Percentiles rank a stretch among this genome's conserved stretches.
Conservation (phyloP, 2,113 vertebrate genomes). For the Anthoscopus minutus region DNA sequence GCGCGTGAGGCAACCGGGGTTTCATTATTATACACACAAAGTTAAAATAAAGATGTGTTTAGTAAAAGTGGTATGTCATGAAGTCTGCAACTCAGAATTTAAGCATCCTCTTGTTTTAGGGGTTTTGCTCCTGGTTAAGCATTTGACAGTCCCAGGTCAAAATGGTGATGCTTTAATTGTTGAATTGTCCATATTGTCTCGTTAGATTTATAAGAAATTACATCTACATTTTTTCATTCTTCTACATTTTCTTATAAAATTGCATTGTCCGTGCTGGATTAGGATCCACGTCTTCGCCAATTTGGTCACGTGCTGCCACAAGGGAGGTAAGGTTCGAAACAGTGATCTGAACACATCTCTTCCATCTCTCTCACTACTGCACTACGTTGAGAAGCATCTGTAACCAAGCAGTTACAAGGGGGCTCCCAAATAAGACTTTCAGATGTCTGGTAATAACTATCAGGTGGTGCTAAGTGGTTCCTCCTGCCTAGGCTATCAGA, state of each 20-base stretch:
- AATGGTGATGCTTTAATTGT: background rate
- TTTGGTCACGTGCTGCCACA: background rate
- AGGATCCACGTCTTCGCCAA: background rate
- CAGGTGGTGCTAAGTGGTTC: background rate
- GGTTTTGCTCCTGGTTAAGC: background rate
- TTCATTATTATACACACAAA: background rate
- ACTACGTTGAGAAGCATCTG: background rate
- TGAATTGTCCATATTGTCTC: background rate
- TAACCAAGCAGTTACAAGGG: background rate
- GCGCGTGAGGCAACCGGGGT: background rate
- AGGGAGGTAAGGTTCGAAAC: background rate
- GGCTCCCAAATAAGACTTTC: background rate
- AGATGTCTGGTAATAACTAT: background rate
- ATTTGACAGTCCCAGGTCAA: background rate
- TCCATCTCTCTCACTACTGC: background rate
- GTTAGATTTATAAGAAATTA: background rate
- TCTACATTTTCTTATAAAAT: background rate
- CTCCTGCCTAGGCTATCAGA: background rate
- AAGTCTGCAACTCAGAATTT: background rate
- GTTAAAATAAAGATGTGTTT: background rate
- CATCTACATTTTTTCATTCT: background rate
- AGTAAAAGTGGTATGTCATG: accelerated
- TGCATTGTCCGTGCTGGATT: background rate
- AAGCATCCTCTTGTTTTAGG: background rate
- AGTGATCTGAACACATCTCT: background rate